Conservation (phyloP, 30 jellyfish, hydroid and myxozoan genomes). For the Aurelia sp. region DNA sequence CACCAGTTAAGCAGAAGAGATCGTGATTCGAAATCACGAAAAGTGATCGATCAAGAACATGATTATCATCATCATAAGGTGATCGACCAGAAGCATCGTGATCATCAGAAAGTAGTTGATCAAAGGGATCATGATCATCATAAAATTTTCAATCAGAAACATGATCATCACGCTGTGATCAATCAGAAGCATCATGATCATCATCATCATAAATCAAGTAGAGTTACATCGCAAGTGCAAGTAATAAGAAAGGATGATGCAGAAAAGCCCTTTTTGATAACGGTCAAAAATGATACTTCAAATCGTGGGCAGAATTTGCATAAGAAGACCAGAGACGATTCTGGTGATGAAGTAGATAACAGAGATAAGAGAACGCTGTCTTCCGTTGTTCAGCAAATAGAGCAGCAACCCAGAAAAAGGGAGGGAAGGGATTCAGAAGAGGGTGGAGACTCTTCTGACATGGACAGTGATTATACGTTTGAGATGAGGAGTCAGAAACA, state of each 20-base stretch:
- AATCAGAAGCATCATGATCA: too few species aligned
- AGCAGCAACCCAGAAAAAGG: background rate
- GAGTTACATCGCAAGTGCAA: constrained; percentile 6
- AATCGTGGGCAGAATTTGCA: background rate
- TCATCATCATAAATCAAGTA: background rate
- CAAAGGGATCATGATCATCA: background rate
- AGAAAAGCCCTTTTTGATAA: constrained; percentile 30
- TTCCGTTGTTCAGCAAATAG: background rate
- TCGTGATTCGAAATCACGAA: background rate
- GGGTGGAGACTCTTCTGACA: constrained; percentile 30
- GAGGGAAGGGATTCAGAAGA: constrained; percentile 2
- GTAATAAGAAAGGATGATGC: constrained; percentile 7
- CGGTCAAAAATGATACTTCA: constrained; percentile 30
- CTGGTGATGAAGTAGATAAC: background rate
- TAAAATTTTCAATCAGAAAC: too few species aligned
- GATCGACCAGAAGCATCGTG: too few species aligned
- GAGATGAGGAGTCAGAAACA: constrained; percentile 58
- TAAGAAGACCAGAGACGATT: background rate
- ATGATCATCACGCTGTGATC: background rate
- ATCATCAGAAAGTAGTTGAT: background rate
- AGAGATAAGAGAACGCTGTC: background rate
- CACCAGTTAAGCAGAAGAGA: constrained; percentile 8
- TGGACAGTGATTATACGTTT: constrained; percentile 64
- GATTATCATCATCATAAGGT: background rate
- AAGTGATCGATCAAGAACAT: background rate